A percentile compares a stretch with the other conserved stretches of the same genome.
phyloP scores from a whole-genome alignment of 2,888 invertebrate species.

The Limnephilus lunatus region DNA sequence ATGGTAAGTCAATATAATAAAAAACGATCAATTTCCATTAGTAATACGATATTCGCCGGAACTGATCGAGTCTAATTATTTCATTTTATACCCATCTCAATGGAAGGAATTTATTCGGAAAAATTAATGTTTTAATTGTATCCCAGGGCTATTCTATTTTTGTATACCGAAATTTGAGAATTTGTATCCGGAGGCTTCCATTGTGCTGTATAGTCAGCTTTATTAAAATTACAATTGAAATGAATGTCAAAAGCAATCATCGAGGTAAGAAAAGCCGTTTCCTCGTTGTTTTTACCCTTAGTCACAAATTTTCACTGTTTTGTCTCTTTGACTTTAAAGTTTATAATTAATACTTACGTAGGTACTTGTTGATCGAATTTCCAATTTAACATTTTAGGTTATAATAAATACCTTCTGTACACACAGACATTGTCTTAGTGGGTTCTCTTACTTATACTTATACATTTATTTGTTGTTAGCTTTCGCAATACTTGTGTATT shows the following conservation, averaged over 20 bases:
- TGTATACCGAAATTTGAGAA: neutral
- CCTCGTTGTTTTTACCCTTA: neutral
- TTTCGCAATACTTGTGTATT: too few species aligned
- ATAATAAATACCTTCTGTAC: too few species aligned
- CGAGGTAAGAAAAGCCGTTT: neutral
- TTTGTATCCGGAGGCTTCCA: neutral
- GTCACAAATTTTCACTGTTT: neutral
- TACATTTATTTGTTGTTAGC: too few species aligned
- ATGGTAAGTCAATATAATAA: neutral
- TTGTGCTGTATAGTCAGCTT: neutral
- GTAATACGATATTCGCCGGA: neutral
- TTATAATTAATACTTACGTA: neutral
- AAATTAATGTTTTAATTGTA: conserved; percentile 25
- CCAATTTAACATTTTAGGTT: too few species aligned
- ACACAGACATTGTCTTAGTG: too few species aligned
- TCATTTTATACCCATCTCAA: neutral
- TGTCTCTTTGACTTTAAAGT: neutral
- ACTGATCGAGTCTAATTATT: neutral
- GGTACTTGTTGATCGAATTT: too few species aligned
- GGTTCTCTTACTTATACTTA: too few species aligned
- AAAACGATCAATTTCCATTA: neutral
- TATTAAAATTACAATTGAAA: neutral
- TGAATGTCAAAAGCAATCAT: neutral
- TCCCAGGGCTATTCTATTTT: conserved; percentile 26
- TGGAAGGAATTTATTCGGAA: neutral